Evolutionary conservation across 2,113 vertebrate genomes (phyloP).

Genomic region (Atlantisia rogersi): DNA sequence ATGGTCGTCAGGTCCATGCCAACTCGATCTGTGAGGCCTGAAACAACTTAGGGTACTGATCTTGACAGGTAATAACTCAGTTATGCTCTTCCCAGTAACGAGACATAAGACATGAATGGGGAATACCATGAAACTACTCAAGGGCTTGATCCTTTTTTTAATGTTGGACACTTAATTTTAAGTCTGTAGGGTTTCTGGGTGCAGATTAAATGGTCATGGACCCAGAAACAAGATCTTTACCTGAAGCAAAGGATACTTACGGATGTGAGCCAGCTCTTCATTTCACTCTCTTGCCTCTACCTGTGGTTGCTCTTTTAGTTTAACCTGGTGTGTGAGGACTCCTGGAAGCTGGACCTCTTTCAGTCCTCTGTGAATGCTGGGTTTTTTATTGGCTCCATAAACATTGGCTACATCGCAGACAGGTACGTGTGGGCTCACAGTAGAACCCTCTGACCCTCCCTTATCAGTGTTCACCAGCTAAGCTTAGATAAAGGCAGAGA

Average conservation of each 20-base stretch:
- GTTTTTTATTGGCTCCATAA: conserved; percentile 88
- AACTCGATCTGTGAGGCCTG: not conserved
- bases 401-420: conserved; percentile 92
- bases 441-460: not conserved
- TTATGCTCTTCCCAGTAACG: not conserved
- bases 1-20: not conserved
- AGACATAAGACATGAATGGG: not conserved
- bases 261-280: not conserved
- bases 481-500: not conserved
- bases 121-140: not conserved
- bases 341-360: conserved; percentile 91
- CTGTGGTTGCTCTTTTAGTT: conserved; percentile 79
- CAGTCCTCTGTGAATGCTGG: conserved; percentile 89
- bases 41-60: not conserved
- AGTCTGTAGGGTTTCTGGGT: not conserved
- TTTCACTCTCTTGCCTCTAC: not conserved
- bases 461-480: not conserved
- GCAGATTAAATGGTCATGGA: not conserved
- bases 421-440: conserved; percentile 72
- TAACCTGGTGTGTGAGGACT: conserved; percentile 88
- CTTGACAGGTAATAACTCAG: not conserved
- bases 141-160: not conserved
- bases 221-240: not conserved
- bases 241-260: not conserved
- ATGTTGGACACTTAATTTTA: not conserved